phyloP scores from a whole-genome alignment of 1,140 invertebrate species.

The Dryas iulia region DNA sequence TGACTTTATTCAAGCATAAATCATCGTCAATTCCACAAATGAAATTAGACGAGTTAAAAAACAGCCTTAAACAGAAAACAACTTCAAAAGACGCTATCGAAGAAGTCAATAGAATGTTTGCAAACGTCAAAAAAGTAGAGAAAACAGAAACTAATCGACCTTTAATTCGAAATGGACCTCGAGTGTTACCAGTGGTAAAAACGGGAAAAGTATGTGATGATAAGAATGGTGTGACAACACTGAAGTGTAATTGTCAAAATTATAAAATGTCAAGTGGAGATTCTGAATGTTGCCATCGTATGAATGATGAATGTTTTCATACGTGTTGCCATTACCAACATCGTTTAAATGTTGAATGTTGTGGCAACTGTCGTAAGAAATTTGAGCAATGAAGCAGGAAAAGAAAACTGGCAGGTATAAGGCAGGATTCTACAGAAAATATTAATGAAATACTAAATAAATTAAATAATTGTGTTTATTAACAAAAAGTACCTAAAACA shows the following conservation, averaged over 20 bases:
- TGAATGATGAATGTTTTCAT: conserved; percentile 27
- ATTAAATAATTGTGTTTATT: neutral
- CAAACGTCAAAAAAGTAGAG: conserved; percentile 31
- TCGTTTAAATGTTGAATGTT: conserved; percentile 23
- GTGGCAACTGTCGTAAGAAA: conserved; percentile 32
- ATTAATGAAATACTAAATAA: neutral
- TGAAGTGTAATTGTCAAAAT: conserved; percentile 31
- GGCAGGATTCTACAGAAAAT: neutral
- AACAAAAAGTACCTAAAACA: conserved; percentile 11
- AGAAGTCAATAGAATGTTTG: conserved; percentile 72
- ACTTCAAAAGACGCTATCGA: conserved; percentile 65
- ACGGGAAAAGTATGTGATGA: conserved; percentile 22
- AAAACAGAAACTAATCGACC: conserved; percentile 51
- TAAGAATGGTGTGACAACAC: conserved; percentile 5
- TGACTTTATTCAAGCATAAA: conserved; percentile 56
- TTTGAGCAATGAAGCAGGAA: neutral
- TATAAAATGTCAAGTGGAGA: conserved; percentile 59
- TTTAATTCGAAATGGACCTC: conserved; percentile 53
- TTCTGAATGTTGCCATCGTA: conserved; percentile 41
- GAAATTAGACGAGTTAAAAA: conserved; percentile 66
- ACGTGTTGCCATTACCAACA: conserved; percentile 44
- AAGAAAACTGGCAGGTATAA: neutral
- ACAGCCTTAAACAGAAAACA: conserved; percentile 58
- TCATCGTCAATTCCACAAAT: conserved; percentile 72
- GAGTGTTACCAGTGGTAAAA: conserved; percentile 67